Evolutionary conservation across 2,888 invertebrate genomes (phyloP).

Genomic region (Tigriopus californicus): DNA sequence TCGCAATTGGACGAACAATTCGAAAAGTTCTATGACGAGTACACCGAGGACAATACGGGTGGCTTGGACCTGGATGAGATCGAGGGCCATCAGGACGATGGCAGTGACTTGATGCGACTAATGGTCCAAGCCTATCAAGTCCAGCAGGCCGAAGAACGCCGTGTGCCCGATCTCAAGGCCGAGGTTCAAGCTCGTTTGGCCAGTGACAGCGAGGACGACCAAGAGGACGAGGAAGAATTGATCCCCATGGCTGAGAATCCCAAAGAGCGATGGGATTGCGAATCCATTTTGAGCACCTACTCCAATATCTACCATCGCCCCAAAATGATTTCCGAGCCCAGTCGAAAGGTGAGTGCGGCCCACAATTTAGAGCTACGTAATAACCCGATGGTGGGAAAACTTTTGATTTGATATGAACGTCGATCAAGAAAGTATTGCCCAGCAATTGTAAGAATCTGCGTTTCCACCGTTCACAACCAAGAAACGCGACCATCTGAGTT

Average conservation of each 20-base stretch:
- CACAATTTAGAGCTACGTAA: too few relatives aligned
- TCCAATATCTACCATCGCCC: slow-evolving; percentile 85
- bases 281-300: slow-evolving; percentile 71
- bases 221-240: slow-evolving; percentile 24
- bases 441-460: too few relatives aligned
- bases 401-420: too few relatives aligned
- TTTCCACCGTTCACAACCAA: too few relatives aligned
- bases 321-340: slow-evolving; percentile 40
- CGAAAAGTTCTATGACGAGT: slow-evolving; percentile 58
- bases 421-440: too few relatives aligned
- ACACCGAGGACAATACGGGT: slow-evolving; percentile 74
- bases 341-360: background rate
- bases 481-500: too few relatives aligned
- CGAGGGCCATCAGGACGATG: slow-evolving; percentile 50
- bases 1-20: slow-evolving; percentile 65
- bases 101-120: slow-evolving; percentile 46
- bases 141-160: background rate
- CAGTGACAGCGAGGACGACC: slow-evolving; percentile 13
- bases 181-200: background rate
- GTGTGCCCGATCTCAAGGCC: background rate
- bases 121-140: slow-evolving; percentile 41
- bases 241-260: slow-evolving; percentile 38
- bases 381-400: too few relatives aligned
- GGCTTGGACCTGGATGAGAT: slow-evolving; percentile 77
- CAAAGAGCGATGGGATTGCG: slow-evolving; percentile 67